A percentile compares a stretch with the other conserved stretches of the same genome.
These are phyloP conservation scores for Dicyrtoma fusca DNA, from an alignment of 2,888 invertebrate genomes.

Conservation along the genomic window DNA sequence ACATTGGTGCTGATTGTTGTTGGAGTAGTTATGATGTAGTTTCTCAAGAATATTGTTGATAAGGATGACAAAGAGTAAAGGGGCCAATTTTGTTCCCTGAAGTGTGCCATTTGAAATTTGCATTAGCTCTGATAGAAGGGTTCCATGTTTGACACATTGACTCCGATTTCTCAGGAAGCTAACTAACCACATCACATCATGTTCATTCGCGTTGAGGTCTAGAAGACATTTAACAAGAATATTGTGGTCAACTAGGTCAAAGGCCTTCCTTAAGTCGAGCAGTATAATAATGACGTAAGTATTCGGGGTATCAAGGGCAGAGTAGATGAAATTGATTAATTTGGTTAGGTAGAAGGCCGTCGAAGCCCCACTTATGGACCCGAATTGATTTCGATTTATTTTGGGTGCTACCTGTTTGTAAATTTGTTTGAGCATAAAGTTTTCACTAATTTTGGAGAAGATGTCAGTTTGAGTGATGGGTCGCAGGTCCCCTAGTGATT, in stretches of 20 bases:
- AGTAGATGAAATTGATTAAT: background rate
- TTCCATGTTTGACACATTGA: background rate
- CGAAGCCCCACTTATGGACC: background rate
- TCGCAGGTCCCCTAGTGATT: background rate
- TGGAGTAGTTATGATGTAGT: too few species aligned
- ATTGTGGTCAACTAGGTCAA: conserved; percentile 20
- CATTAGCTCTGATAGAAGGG: background rate
- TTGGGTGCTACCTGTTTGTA: background rate
- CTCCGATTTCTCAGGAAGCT: conserved; percentile 1
- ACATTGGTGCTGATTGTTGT: too few species aligned
- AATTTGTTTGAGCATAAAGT: background rate
- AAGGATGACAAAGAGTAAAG: conserved; percentile 4
- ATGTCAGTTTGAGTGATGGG: conserved; percentile 9
- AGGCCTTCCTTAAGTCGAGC: conserved; percentile 4
- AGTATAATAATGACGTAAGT: conserved; percentile 9
- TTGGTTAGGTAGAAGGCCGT: background rate
- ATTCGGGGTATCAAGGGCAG: background rate
- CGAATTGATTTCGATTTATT: conserved; percentile 2
- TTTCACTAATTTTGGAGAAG: conserved; percentile 5
- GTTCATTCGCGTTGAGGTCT: background rate
- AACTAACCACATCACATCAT: background rate
- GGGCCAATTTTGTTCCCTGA: conserved; percentile 21
- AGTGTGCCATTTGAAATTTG: background rate
- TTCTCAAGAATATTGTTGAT: background rate
- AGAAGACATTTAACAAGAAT: background rate